Base-by-base conservation (phyloP, 1,140 invertebrate species). In the Daktulosphaira vitifoliae region DNA sequence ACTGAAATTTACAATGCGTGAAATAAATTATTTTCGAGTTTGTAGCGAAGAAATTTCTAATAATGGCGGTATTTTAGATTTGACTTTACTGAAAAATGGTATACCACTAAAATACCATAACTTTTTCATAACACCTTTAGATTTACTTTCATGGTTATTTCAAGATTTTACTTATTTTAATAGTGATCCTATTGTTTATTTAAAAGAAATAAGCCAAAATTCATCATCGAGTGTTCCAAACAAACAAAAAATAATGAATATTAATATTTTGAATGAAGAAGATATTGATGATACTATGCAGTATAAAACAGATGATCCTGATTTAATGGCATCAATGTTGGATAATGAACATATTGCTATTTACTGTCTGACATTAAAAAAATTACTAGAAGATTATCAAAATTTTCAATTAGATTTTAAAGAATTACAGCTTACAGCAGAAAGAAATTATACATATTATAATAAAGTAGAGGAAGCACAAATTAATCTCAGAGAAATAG, bases 101-200 rank as follows among this genome's bases (percentile, higher is more conserved):
- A 59, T 59, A 23, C 54, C 54, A 20, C 16, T 26, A 20, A 18
- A 11, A 11, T 59, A 59, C 29, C 54, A 59, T 29, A 1, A 22
- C 1, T 29, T 25, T 59, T 59, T 59, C 18, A 26, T 26, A 20
- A 59, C 23, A 18, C 18, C 54, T 29, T 33, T 20, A 7, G 54
- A 59, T 59, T 39, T 59, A 13, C 39, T 59, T 0, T 33, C 39
- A 13, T 59, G 54, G 54, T 29, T 59, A 11, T 59, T 59, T 59
- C 38, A 59, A 46, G 54, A 59, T 46, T 3, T 15, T 29, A 29
- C 42, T 20, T 26, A 18, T 20, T 59, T 59, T 16, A 33, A 16
- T 46, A 16, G 20, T 6, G 25, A 59, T 15, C 54, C 54, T 15
- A 20, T 59, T 46, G n/a, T 11, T 4, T 54, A 48, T 49, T 3